A percentile compares a stretch with the other conserved stretches of the same genome.
phyloP scores from a whole-genome alignment of 2,888 invertebrate species.

The Alloscopus bannaensis region DNA sequence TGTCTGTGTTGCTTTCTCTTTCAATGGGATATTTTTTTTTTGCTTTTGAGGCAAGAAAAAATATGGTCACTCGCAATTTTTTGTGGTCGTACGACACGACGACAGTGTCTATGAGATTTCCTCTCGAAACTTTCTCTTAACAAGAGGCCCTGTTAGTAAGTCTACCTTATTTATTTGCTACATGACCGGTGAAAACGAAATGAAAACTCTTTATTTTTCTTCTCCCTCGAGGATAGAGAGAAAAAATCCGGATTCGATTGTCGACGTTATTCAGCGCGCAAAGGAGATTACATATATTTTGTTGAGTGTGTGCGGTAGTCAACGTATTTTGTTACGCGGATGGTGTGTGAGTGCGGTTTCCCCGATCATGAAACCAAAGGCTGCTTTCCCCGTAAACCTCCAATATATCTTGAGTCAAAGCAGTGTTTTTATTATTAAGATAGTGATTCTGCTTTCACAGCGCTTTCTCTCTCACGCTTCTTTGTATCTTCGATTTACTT shows the following conservation, averaged over 20 bases:
- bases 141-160: background rate
- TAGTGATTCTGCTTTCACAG: conserved; percentile 18
- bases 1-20: background rate
- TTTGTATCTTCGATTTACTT: conserved; percentile 1
- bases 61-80: background rate
- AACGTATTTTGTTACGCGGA: background rate
- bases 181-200: conserved; percentile 37
- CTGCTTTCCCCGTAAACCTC: background rate
- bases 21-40: background rate
- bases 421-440: background rate
- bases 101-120: background rate
- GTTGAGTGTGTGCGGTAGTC: background rate
- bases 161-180: conserved; percentile 36
- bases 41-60: background rate
- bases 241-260: background rate
- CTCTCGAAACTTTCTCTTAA: background rate
- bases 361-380: no score
- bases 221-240: background rate
- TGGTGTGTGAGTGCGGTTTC: no score
- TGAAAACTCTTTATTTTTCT: conserved; percentile 26
- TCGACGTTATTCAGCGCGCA: background rate
- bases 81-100: background rate
- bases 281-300: background rate
- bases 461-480: conserved; percentile 2
- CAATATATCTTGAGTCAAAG: background rate